Base-by-base conservation (phyloP, 2,888 invertebrate species). In the Nudaria mundana region DNA sequence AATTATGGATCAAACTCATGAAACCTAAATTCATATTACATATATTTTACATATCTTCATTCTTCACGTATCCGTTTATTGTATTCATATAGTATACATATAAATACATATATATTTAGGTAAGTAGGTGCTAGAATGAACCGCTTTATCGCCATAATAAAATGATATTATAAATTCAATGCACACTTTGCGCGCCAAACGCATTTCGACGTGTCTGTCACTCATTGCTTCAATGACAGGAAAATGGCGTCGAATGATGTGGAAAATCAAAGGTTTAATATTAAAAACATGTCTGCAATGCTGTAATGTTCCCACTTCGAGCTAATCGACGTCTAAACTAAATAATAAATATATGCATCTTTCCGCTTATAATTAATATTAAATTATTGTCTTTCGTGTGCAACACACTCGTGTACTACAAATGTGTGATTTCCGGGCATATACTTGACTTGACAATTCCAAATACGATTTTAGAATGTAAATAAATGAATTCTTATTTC, bases 221-320 rank as follows among this genome's bases (percentile, higher is more conserved):
- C 48, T 53, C 66, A 52, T 71, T 63, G 75, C 78, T 81, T 74
- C 74, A 63, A 40, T 61, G 76, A 67, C 81, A 82, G 81, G 81
- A 82, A 82, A 82, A 82, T 81, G 75, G 66, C 63, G 54, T 58
- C 62, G 61, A 61, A 66, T 71, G 67, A 63, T 52, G 62, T 68
- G 78, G 78, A 76, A 81, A 80, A 80, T 78, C 71, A 59, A 57
- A 57, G 71, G 69, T 69, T 76, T 69, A 75, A 73, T 76, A 78
- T 74, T 74, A 66, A 71, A 70, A 61, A 57, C 62, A 63, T 64
- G 71, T 67, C 49, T 56, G 36, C 33, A 44, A 45, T 63, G 57
- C 53, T 48, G 50, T 45, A 50, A 41, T 43, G 41, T 43, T 49
- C 34, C 29, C 47, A 54, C 51, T 59, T 56, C 58, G 45, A 24